Percentiles rank a stretch among this genome's conserved stretches.
Conservation (phyloP, 2,113 vertebrate genomes). For the Strix aluco region DNA sequence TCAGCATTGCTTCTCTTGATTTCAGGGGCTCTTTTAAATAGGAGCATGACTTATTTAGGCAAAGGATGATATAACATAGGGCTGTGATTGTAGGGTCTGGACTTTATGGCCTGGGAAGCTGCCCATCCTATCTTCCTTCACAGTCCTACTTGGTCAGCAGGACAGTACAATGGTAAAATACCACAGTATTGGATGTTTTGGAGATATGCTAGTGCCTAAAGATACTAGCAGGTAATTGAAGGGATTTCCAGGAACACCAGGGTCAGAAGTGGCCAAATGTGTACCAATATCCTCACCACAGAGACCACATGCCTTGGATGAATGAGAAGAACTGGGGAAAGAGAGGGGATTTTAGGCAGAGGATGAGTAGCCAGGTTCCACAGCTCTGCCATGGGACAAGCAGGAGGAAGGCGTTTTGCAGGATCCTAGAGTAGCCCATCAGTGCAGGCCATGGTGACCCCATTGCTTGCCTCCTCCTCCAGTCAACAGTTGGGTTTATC, state of each 20-base stretch:
- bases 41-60: not conserved
- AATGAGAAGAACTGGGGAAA: not conserved
- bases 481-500: rapidly evolving
- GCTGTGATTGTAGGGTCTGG: not conserved
- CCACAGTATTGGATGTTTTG: not conserved
- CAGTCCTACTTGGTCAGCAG: not conserved
- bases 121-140: not conserved
- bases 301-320: not conserved
- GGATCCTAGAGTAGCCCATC: not conserved
- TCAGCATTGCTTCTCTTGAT: not conserved
- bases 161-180: not conserved
- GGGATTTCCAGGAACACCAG: not conserved
- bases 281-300: not conserved
- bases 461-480: not conserved
- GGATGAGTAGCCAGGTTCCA: not conserved
- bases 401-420: not conserved
- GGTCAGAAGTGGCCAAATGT: not conserved
- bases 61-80: not conserved
- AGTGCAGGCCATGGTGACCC: not conserved
- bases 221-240: not conserved
- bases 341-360: not conserved
- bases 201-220: not conserved
- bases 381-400: not conserved
- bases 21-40: not conserved
- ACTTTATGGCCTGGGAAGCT: not conserved